A percentile compares a stretch with the other conserved stretches of the same genome.
phyloP scores from a whole-genome alignment of 2,797 vertebrate species.

The Phaenicophaeus curvirostris region DNA sequence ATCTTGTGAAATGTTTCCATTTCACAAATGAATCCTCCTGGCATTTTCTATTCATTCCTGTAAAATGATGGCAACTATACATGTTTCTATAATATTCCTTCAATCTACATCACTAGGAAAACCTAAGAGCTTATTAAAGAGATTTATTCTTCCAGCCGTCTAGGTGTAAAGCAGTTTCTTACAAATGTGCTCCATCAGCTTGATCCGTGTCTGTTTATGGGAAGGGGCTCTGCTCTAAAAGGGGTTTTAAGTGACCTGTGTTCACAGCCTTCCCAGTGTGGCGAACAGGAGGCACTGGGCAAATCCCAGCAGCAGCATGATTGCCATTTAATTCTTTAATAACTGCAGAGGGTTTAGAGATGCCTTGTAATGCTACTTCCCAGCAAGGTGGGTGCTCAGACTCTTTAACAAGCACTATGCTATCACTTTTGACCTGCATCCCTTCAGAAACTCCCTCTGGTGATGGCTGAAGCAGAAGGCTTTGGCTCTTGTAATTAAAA shows the following conservation, averaged over 20 bases:
- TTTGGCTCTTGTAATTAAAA: not conserved
- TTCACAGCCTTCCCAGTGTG: not conserved
- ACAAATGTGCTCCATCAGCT: constrained; percentile 36
- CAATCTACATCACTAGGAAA: constrained; percentile 58
- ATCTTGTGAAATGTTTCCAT: constrained; percentile 16
- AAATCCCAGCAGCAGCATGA: not conserved
- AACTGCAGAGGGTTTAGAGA: not conserved
- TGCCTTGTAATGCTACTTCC: not conserved
- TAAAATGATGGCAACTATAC: constrained; percentile 70
- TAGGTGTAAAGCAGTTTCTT: constrained; percentile 53
- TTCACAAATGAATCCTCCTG: constrained; percentile 55
- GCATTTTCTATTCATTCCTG: constrained; percentile 34
- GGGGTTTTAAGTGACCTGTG: not conserved
- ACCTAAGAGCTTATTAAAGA: constrained; percentile 67
- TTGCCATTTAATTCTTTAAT: not conserved
- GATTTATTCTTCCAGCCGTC: constrained; percentile 64
- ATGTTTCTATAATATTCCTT: constrained; percentile 70
- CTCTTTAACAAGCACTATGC: not conserved
- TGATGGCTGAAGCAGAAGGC: not conserved
- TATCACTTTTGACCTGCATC: not conserved
- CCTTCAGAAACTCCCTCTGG: not conserved
- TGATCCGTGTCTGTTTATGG: not conserved
- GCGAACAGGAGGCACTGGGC: not conserved
- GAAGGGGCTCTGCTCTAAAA: not conserved
- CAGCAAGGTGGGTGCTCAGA: not conserved